These are phyloP conservation scores for Crenichthys baileyi DNA, from an alignment of 2,797 vertebrate species.

Conservation along the genomic window DNA sequence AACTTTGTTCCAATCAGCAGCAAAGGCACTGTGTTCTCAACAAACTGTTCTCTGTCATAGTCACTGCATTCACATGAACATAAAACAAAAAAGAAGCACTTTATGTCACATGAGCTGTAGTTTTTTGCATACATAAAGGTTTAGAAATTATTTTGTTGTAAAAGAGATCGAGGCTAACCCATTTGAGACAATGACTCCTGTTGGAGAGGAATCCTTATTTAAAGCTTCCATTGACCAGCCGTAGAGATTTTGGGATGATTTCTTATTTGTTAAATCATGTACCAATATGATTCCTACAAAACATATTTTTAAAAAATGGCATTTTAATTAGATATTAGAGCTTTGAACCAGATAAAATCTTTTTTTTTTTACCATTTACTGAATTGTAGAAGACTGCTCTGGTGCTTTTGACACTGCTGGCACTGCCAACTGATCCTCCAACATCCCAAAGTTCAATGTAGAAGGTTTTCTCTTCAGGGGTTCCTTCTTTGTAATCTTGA, in stretches of 20 bases:
- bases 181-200: conserved; percentile 94
- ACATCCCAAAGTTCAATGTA: conserved; percentile 98
- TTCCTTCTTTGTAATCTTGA: conserved; percentile 98
- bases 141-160: neutral
- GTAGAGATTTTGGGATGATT: conserved; percentile 97
- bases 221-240: conserved; percentile 95
- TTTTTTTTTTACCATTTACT: conserved; percentile 85
- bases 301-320: neutral
- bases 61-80: conserved; percentile 77
- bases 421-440: conserved; percentile 94
- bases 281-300: conserved; percentile 94
- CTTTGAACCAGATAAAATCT: neutral
- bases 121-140: neutral
- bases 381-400: conserved; percentile 97
- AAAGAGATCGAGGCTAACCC: conserved; percentile 80
- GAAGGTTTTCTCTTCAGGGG: conserved; percentile 95
- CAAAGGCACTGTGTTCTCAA: conserved; percentile 93
- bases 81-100: neutral
- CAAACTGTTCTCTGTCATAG: conserved; percentile 96
- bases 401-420: conserved; percentile 95
- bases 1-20: conserved; percentile 96
- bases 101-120: neutral
- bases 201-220: conserved; percentile 91
- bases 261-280: conserved; percentile 98
- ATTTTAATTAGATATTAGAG: neutral